Base-by-base conservation (phyloP, 2,888 invertebrate genomes). In the Hydrotaea diabolus region DNA sequence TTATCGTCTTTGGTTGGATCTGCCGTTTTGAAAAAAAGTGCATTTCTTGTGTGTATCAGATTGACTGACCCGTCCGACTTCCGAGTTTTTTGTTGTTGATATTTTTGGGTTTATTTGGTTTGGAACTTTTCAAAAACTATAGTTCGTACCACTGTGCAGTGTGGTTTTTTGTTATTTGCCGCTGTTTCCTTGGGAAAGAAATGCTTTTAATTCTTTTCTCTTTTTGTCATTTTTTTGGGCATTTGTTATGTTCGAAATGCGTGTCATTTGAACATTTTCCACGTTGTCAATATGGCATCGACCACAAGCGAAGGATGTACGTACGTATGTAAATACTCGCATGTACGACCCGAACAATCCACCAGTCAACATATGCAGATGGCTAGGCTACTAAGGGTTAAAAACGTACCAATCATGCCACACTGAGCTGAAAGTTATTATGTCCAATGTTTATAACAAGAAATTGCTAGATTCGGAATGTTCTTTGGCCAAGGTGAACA, bases 261-360 rank as follows among this genome's bases (percentile, higher is more conserved):
- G 82, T 85, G 85, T 19, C 69, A 82, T 71, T 82, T 19, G 66
- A 80, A 85, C 82, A 85, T 85, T 85, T 85, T 62, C 53, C 9
- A 9, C 26, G 59, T 15, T 59, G 59, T 26, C 59, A 59, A 64
- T 64, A 77, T 21, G 15, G 36, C 4, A 73, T 19, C 39, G 11
- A 17, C 49, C 15, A 49, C 49, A 49, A 49, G n/a, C 15, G 8
- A n/a, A 15, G 49, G 49, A 49, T 49, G 39, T 8, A 49, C n/a
- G 49, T 49, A 49, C n/a, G 39, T 8, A 49, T 49, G 49, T 49
- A n/a, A 31, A 31, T 31, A 31, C 31, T 2, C 2, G 7, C 31
- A 2, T 7, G 3, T 4, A 31, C 31, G 31, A 31, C 2, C 49
- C n/a, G n/a, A 49, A 15, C 13, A 49, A 49, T 7, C 5, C 15